Conservation (phyloP, 2,888 invertebrate genomes). For the Ectropis crepuscularia region DNA sequence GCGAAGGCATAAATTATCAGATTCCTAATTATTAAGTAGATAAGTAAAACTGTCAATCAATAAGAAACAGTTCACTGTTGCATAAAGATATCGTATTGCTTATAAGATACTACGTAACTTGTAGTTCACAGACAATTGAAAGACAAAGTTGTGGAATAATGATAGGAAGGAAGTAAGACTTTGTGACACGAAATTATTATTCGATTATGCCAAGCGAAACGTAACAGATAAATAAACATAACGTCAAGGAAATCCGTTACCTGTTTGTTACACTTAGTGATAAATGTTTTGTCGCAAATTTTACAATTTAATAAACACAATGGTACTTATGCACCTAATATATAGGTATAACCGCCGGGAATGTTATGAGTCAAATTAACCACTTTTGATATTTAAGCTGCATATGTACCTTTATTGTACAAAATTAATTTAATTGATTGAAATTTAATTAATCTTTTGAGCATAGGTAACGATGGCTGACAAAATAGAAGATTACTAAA, state of each 20-base stretch:
- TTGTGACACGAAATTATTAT: constrained; percentile 18
- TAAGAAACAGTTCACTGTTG: constrained; percentile 7
- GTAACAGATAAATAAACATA: constrained; percentile 4
- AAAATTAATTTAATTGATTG: too few relatives aligned
- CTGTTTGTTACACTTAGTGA: background rate
- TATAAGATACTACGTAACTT: constrained; percentile 1
- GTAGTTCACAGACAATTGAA: background rate
- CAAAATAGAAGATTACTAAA: too few relatives aligned
- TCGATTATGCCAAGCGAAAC: background rate
- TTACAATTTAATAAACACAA: too few relatives aligned
- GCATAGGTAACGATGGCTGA: too few relatives aligned
- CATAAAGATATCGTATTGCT: constrained; percentile 20
- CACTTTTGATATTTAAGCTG: too few relatives aligned
- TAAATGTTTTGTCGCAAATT: too few relatives aligned
- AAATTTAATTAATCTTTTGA: too few relatives aligned
- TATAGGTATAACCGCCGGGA: too few relatives aligned
- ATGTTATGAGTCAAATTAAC: too few relatives aligned
- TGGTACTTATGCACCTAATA: too few relatives aligned
- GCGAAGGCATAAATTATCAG: background rate
- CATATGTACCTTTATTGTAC: too few relatives aligned
- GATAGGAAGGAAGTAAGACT: constrained; percentile 23
- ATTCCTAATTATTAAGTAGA: constrained; percentile 3
- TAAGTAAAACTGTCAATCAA: constrained; percentile 21
- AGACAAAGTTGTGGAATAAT: constrained; percentile 19
- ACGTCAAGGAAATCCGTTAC: constrained; percentile 15